phyloP scores from a whole-genome alignment of 2,888 invertebrate species.

The Mesorhabditis belari region DNA sequence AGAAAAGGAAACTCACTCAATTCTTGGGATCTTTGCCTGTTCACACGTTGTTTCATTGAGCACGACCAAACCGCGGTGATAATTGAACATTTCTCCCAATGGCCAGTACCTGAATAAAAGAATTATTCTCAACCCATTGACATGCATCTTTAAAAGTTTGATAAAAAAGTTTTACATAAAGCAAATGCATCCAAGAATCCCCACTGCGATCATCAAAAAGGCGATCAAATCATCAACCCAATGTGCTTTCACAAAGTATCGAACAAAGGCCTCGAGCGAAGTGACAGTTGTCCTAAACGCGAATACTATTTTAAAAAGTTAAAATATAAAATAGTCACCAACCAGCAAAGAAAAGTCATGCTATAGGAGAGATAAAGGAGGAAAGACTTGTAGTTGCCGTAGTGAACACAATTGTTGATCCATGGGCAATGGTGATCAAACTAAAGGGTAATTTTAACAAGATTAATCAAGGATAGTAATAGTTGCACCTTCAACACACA shows the following conservation, averaged over 20 bases:
- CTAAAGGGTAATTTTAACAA: neutral
- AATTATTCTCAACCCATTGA: no score
- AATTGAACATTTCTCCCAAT: conserved; percentile 32
- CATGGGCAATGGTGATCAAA: conserved; percentile 41
- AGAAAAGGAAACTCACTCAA: conserved; percentile 13
- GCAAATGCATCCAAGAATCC: conserved; percentile 3
- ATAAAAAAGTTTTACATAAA: conserved; percentile 10
- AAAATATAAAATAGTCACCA: no score
- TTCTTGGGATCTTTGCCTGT: conserved; percentile 38
- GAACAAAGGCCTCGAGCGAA: conserved; percentile 25
- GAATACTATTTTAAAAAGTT: no score
- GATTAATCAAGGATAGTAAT: conserved; percentile 1
- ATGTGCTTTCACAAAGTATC: conserved; percentile 27
- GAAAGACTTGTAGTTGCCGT: conserved; percentile 41
- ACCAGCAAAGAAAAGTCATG: conserved; percentile 20
- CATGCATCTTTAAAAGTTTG: no score
- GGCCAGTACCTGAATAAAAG: conserved; percentile 24
- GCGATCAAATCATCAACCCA: conserved; percentile 17
- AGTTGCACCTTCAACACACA: conserved; percentile 36
- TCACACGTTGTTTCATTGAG: conserved; percentile 46
- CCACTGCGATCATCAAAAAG: conserved; percentile 11
- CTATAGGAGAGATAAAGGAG: conserved; percentile 37
- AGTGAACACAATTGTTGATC: conserved; percentile 39
- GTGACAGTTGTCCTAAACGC: conserved; percentile 23
- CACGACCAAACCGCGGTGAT: conserved; percentile 25